Percentiles rank a stretch among this genome's conserved stretches.
Evolutionary conservation across 2,888 invertebrate genomes (phyloP).

Genomic region (Drosophila eohydei): DNA sequence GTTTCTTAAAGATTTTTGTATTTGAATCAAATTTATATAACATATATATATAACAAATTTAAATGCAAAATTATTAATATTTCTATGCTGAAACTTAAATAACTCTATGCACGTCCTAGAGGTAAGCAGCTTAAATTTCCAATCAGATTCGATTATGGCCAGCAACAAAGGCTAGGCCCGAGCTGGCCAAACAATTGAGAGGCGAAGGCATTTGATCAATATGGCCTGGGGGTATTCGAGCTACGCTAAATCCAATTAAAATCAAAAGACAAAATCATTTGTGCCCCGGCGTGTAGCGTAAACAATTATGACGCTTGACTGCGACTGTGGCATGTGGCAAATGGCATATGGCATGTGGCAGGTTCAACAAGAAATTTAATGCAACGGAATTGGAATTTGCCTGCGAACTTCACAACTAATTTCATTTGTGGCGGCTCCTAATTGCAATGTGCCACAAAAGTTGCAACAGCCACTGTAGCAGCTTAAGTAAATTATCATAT

Average conservation of each 20-base stretch:
- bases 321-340: conserved; percentile 14
- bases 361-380: conserved; percentile 23
- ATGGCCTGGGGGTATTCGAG: conserved; percentile 1
- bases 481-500: conserved; percentile 31
- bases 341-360: not conserved
- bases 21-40: too few relatives aligned
- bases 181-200: conserved; percentile 1
- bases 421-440: conserved; percentile 47
- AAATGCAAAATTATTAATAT: too few relatives aligned
- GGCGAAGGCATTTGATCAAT: not conserved
- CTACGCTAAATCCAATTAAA: conserved; percentile 25
- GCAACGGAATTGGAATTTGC: conserved; percentile 35
- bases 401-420: conserved; percentile 47
- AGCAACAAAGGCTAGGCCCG: not conserved
- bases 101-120: fast-evolving
- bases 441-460: conserved; percentile 38
- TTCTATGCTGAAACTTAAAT: not conserved
- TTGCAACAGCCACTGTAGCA: not conserved
- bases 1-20: too few relatives aligned
- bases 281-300: conserved; percentile 20
- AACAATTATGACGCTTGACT: conserved; percentile 43
- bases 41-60: too few relatives aligned
- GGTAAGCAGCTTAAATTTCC: not conserved
- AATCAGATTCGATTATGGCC: conserved; percentile 4
- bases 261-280: conserved; percentile 35